Conservation (phyloP, 2,888 invertebrate genomes). For the Amphiduros pacificus region DNA sequence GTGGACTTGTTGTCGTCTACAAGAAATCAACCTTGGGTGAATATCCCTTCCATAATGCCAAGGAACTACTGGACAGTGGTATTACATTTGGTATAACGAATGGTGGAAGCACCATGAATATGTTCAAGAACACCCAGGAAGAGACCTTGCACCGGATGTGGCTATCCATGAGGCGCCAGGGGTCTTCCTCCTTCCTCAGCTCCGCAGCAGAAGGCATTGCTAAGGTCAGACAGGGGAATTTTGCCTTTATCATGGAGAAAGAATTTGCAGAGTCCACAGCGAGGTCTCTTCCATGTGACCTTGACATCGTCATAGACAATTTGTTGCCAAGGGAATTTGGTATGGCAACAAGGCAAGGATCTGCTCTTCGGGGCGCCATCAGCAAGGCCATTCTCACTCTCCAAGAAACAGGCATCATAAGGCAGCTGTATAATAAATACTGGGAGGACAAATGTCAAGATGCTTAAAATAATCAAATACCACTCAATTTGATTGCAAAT, state of each 20-base stretch:
- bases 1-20: neutral
- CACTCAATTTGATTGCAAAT: too few relatives aligned
- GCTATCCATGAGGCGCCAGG: constrained; percentile 1
- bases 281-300: neutral
- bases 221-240: neutral
- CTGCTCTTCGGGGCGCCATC: neutral
- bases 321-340: neutral
- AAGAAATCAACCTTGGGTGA: neutral
- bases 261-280: neutral
- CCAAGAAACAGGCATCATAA: neutral
- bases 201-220: neutral
- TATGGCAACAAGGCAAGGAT: neutral
- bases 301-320: neutral
- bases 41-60: neutral
- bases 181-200: neutral
- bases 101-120: neutral
- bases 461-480: too few relatives aligned
- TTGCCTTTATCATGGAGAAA: neutral
- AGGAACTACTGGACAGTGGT: neutral
- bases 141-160: neutral
- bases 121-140: neutral
- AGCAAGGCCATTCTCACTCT: neutral
- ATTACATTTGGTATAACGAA: neutral
- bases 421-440: neutral
- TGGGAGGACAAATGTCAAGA: neutral